Evolutionary conservation across 2,113 vertebrate species (phyloP).

Genomic region (Myiagra hebetior): DNA sequence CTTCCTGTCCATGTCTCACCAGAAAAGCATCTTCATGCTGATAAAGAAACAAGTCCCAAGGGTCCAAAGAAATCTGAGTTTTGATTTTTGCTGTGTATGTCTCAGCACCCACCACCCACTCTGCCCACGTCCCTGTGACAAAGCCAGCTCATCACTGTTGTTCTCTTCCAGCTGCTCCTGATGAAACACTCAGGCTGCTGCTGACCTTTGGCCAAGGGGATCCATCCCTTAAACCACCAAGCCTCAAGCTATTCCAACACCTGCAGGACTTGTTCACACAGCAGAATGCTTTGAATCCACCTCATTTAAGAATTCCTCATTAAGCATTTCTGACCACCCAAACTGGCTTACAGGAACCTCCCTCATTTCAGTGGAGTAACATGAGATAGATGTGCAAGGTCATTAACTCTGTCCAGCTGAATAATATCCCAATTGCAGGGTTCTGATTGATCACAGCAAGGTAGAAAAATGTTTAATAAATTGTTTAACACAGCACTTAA

Average conservation of each 20-base stretch:
- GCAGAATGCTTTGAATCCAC: not conserved
- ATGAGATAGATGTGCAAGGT: not conserved
- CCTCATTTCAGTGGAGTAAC: not conserved
- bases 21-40: not conserved
- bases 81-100: not conserved
- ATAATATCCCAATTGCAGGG: not conserved
- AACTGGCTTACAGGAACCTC: not conserved
- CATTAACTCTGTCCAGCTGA: not conserved
- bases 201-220: not conserved
- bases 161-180: not conserved
- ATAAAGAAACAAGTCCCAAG: not conserved
- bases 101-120: not conserved
- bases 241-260: not conserved
- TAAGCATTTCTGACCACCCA: not conserved
- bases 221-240: not conserved
- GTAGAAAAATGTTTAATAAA: not conserved
- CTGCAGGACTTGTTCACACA: not conserved
- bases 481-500: not conserved
- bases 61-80: not conserved
- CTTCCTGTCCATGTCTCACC: not conserved
- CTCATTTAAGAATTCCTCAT: not conserved
- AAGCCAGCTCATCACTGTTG: rapidly evolving
- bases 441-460: not conserved
- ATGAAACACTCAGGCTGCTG: not conserved
- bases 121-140: not conserved